These are phyloP conservation scores for Cylindroiulus punctatus DNA, from an alignment of 2,888 invertebrate species.

Conservation along the genomic window DNA sequence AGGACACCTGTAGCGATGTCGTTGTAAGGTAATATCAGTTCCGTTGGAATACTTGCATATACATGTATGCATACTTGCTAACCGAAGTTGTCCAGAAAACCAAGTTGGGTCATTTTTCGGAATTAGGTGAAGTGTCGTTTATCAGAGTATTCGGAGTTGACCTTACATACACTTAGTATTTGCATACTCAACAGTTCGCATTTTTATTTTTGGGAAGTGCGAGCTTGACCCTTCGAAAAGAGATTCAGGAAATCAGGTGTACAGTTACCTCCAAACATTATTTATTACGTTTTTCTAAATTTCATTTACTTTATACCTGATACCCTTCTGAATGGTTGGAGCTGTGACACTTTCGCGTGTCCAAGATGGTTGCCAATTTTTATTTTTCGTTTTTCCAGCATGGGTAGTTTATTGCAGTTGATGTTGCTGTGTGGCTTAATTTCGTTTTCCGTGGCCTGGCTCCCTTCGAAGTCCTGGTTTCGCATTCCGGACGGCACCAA, in stretches of 20 bases:
- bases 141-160: constrained; percentile 4
- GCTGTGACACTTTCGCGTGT: background rate
- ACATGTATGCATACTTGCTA: background rate
- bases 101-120: constrained; percentile 3
- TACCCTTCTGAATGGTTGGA: background rate
- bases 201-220: background rate
- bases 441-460: background rate
- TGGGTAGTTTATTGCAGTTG: background rate
- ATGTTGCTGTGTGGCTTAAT: background rate
- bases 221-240: background rate
- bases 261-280: constrained; percentile 32
- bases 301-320: background rate
- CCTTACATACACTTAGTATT: constrained; percentile 7
- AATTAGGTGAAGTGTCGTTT: background rate
- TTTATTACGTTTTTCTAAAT: background rate
- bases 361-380: background rate
- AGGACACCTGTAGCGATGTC: background rate
- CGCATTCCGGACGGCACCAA: constrained; percentile 53
- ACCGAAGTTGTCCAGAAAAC: background rate
- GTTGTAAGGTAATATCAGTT: background rate
- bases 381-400: constrained; percentile 8
- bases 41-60: background rate
- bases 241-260: constrained; percentile 13
- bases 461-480: constrained; percentile 46
- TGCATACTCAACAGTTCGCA: constrained; percentile 28